Evolutionary conservation across 2,797 vertebrate genomes (phyloP).

Genomic region (Hylomyscus alleni): DNA sequence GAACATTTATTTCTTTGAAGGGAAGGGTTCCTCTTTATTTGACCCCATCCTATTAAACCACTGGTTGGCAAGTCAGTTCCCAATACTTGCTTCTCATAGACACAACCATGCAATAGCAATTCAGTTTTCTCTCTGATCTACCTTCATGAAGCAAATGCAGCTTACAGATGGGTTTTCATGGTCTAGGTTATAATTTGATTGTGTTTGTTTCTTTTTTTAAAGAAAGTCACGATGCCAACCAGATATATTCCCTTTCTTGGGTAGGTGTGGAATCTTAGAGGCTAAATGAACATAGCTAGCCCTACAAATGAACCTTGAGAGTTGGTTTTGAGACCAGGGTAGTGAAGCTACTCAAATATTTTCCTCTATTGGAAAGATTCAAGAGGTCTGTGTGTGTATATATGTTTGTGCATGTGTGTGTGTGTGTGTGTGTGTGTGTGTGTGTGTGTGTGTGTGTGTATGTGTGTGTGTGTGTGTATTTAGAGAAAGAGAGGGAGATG

Average conservation of each 20-base stretch:
- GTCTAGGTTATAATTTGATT: neutral
- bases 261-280: neutral
- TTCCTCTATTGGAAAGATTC: neutral
- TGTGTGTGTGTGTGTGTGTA: neutral
- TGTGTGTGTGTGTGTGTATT: neutral
- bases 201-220: neutral
- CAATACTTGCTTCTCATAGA: neutral
- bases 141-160: neutral
- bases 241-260: neutral
- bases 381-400: neutral
- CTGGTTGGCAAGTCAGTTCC: neutral
- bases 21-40: neutral
- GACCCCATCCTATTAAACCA: neutral
- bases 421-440: accelerated
- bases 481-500: neutral
- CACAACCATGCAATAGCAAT: neutral
- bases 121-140: neutral
- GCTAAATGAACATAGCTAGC: neutral
- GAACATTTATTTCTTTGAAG: no score
- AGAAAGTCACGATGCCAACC: neutral
- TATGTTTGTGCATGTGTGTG: no score
- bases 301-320: neutral
- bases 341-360: neutral
- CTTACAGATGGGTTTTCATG: neutral
- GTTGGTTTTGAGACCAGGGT: neutral